Evolutionary conservation across 2,797 vertebrate genomes (phyloP), one percentile per base, ranked within the genome.

Genomic region (Danio albolineatus): DNA sequence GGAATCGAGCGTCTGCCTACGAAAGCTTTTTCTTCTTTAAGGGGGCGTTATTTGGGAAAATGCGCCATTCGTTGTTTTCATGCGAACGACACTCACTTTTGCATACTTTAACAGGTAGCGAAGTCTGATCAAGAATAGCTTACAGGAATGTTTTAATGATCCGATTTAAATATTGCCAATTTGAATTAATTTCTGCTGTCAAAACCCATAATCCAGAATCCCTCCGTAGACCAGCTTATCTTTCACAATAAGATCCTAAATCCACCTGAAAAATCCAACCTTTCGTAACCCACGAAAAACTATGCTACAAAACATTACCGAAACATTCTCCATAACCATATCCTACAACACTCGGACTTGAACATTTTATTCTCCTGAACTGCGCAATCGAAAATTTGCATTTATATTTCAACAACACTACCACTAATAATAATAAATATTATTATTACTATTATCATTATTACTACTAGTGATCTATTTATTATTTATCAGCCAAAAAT

Each of bases 81-180:
- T 64, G 8, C 13, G 14, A 46, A 60, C 62, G 38, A 38, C 38
- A 69, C 53, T 78, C 39, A 44, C 21, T 7, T 69, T 49, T 66
- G 10, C 48, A 65, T 44, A 56, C 57, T 17, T 51, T 41, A 41
- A 53, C 10, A 59, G 53, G 12, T 10, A 12, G 46, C 6, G 7
- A 38, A 54, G 60, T 69, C 17, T 17, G 48, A 59, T 57, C 28
- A 16, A 17, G 54, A 13, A 60, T 39, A 69, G 48, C 65, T 61
- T 51, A 61, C 13, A 43, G 78, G 84, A 83, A 83, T 83, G 81
- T 80, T 76, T 70, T 13, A 73, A 28, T 70, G 51, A 73, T 77
- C 54, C 59, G 39, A 51, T 41, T 56, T 2, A 53, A 76, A 69
- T 53, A 39, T 38, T 5, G 7, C 39, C 59, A 14, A 12, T 12